phyloP scores from a whole-genome alignment of 2,113 vertebrate species.

The Myocastor coypus region DNA sequence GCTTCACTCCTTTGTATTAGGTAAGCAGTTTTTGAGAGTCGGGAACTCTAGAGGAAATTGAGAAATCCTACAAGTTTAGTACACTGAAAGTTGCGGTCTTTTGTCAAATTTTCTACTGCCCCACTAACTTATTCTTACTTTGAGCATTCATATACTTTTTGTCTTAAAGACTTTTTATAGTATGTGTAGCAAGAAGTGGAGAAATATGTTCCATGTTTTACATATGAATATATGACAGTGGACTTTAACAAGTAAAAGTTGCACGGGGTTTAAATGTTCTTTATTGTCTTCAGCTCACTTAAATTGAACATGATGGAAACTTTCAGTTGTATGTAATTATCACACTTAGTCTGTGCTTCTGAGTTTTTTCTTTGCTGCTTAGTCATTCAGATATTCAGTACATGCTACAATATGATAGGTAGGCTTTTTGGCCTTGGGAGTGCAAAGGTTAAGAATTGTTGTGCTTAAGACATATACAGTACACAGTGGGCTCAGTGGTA shows the following conservation, averaged over 20 bases:
- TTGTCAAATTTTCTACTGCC: not conserved
- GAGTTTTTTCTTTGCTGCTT: constrained; percentile 49
- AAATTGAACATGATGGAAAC: not conserved
- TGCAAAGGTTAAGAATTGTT: not conserved
- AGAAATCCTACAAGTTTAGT: not conserved
- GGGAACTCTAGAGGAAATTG: not conserved
- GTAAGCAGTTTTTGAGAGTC: not conserved
- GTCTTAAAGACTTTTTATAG: not conserved
- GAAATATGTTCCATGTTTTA: not conserved
- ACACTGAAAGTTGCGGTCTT: not conserved
- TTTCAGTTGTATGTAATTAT: not conserved
- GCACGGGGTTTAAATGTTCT: not conserved
- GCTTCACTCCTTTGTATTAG: not conserved
- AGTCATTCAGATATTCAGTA: not conserved
- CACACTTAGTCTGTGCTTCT: not conserved
- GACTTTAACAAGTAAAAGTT: not conserved
- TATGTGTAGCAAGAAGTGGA: not conserved
- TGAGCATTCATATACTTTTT: not conserved
- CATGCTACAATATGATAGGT: not conserved
- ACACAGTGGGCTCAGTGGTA: no score
- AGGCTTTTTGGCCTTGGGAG: not conserved
- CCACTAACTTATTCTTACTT: not conserved
- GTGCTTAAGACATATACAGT: not conserved
- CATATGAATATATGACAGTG: not conserved
- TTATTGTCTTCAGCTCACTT: constrained; percentile 21